Percentiles rank a stretch among this genome's conserved stretches.
These are phyloP conservation scores for Miltochrista miniata DNA, from an alignment of 2,888 invertebrate genomes.

Conservation along the genomic window DNA sequence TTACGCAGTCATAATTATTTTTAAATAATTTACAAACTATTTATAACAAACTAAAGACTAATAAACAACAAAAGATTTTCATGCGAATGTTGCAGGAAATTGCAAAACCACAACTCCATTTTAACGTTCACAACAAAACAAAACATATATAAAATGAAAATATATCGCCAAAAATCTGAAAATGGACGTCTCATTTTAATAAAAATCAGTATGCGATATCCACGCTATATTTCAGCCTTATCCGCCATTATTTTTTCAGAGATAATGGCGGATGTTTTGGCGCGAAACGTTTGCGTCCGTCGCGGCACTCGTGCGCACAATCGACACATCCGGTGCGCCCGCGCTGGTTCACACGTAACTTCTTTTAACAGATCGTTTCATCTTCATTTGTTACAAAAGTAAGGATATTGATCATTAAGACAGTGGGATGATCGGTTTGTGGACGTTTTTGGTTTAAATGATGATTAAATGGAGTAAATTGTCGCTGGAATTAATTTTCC, in stretches of 20 bases:
- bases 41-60: no score
- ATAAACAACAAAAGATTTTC: slow-evolving; percentile 1
- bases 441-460: background rate
- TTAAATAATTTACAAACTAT: background rate
- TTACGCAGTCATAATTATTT: background rate
- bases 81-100: slow-evolving; percentile 7
- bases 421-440: slow-evolving; percentile 7
- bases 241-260: slow-evolving; percentile 57
- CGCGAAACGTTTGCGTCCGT: slow-evolving; percentile 55
- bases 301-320: slow-evolving; percentile 51
- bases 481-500: no score
- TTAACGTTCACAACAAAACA: slow-evolving; percentile 25
- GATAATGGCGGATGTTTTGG: slow-evolving; percentile 55
- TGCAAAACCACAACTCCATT: slow-evolving; percentile 8
- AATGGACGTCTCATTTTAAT: slow-evolving; percentile 36
- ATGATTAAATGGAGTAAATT: background rate
- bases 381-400: slow-evolving; percentile 37
- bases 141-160: slow-evolving; percentile 6
- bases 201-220: slow-evolving; percentile 33
- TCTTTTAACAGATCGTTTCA: slow-evolving; percentile 37
- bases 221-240: slow-evolving; percentile 37
- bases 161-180: slow-evolving; percentile 6
- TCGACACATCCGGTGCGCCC: slow-evolving; percentile 52
- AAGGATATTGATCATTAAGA: slow-evolving; percentile 23
- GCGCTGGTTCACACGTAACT: slow-evolving; percentile 35